Evolutionary conservation across 2,113 vertebrate species (phyloP), one percentile per base, ranked within the genome.

Genomic region (Muscicapa adusta): DNA sequence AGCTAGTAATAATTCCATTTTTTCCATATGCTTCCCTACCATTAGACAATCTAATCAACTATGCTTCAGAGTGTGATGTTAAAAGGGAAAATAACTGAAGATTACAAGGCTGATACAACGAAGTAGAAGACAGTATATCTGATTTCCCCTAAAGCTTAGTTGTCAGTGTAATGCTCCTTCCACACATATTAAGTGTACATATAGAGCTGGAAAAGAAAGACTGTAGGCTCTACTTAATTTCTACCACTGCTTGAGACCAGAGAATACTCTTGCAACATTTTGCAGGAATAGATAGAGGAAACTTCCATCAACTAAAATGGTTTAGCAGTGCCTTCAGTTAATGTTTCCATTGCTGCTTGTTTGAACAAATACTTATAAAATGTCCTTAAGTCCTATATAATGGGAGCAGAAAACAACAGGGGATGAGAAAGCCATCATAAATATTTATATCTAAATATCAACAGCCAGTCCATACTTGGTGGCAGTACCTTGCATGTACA

Each of bases 41-140:
- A 43, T 40, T 83, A 82, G 58, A 45, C 26, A 87, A 85, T 62
- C 47, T 65, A 78, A 91, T 75, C n/a, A 93, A 86, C n/a, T 45
- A 5, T 33, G 7, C 63, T 81, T 78, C 16, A 20, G 48, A 47
- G 18, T 72, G 7, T 65, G 48, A 61, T 48, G 23, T 45, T 74
- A 68, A 72, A 63, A 92, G n/a, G 14, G 3, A 65, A 54, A 71
- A 84, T 28, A 63, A n/a, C 4, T n/a, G 28, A 79, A 63, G 28
- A 57, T 88, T 80, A 38, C 25, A 56, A 20, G 13, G 6, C 42
- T 81, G n/a, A 78, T 68, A 73, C 7, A 62, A 33, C 50, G 34
- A 48, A 78, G 9, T 26, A 50, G 36, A 54, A 48, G 19, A 15
- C 26, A 88, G 14, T 26, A 12, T 34, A 42, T 56, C 28, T 72